Conservation (phyloP, 2,797 vertebrate species). For the Coendou prehensilis region DNA sequence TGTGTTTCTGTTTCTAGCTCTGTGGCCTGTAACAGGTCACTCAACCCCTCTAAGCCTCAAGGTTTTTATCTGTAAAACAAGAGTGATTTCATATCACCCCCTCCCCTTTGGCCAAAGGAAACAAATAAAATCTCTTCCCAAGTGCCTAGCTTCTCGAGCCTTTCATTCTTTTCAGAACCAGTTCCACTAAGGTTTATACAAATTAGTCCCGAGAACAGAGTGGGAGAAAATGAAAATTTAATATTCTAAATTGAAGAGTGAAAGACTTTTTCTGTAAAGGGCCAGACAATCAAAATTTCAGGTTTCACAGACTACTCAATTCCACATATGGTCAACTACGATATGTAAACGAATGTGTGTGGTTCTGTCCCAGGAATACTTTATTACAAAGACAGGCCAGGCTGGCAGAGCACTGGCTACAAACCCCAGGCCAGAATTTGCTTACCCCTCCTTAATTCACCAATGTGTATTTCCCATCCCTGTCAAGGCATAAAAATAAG, state of each 20-base stretch:
- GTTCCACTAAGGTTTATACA: not conserved
- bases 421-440: not conserved
- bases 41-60: rapidly evolving
- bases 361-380: rapidly evolving
- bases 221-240: not conserved
- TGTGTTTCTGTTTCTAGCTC: not conserved
- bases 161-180: not conserved
- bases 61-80: not conserved
- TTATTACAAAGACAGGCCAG: not conserved
- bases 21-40: not conserved
- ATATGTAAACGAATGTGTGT: rapidly evolving
- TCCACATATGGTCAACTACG: not conserved
- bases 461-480: not conserved
- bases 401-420: not conserved
- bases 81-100: not conserved
- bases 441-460: not conserved
- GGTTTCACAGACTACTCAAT: not conserved
- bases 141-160: not conserved
- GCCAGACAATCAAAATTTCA: not conserved
- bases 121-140: not conserved
- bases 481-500: conserved; percentile 28
- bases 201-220: not conserved
- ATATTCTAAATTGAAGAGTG: not conserved
- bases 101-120: not conserved
- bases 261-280: not conserved